Conservation (phyloP, 2,888 invertebrate species). For the Lymantria monacha region DNA sequence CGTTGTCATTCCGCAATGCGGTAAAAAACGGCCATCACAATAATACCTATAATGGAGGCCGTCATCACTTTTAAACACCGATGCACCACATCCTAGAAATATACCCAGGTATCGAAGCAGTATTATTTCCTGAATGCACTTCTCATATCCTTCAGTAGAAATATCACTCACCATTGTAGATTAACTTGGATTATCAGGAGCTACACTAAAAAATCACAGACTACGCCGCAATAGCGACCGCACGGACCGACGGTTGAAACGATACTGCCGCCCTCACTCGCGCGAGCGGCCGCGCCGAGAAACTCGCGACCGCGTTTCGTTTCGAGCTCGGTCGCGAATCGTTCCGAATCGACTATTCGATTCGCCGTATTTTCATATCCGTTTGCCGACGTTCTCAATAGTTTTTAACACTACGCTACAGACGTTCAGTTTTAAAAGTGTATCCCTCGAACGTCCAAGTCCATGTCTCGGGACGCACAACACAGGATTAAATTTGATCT, state of each 20-base stretch:
- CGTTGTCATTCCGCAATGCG: constrained; percentile 76
- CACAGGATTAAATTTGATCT: constrained; percentile 83
- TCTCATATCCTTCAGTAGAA: constrained; percentile 64
- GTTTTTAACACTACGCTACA: constrained; percentile 46
- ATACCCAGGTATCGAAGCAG: constrained; percentile 52
- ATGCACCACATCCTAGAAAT: constrained; percentile 75
- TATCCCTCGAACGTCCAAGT: constrained; percentile 68
- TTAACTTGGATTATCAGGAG: constrained; percentile 83
- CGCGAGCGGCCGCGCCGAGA: constrained; percentile 76
- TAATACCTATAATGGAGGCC: constrained; percentile 77
- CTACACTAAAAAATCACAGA: constrained; percentile 83
- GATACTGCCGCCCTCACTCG: constrained; percentile 83
- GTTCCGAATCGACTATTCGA: constrained; percentile 75
- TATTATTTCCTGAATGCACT: constrained; percentile 63
- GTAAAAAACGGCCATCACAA: constrained; percentile 82
- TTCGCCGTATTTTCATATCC: constrained; percentile 72
- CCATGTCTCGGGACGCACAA: constrained; percentile 79
- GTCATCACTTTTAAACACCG: constrained; percentile 79
- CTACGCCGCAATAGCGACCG: constrained; percentile 81
- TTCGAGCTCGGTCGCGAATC: constrained; percentile 71
- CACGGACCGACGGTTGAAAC: constrained; percentile 80
- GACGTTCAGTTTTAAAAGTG: constrained; percentile 54
- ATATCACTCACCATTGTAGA: constrained; percentile 83
- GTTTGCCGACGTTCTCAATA: constrained; percentile 53
- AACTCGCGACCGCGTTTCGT: constrained; percentile 74